Conservation (phyloP, 2,113 vertebrate genomes). For the Telmatochromis bifrenatus region DNA sequence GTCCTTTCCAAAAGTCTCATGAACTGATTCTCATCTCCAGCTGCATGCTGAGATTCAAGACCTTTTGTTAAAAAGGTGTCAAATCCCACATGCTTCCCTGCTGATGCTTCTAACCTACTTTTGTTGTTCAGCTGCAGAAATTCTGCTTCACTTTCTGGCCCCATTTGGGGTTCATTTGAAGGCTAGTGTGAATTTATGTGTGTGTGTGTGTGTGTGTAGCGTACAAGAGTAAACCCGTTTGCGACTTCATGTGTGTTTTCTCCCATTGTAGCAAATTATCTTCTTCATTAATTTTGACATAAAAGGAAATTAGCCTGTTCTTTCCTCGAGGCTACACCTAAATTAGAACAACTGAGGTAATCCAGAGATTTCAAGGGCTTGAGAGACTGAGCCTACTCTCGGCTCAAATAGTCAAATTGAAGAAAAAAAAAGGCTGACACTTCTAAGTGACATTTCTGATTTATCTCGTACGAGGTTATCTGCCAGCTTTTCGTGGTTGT, state of each 20-base stretch:
- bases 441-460: neutral
- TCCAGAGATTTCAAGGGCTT: conserved; percentile 52
- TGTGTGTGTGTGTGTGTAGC: neutral
- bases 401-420: neutral
- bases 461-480: conserved; percentile 35
- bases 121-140: conserved; percentile 18
- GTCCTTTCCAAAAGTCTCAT: neutral
- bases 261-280: conserved; percentile 55
- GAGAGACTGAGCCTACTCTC: conserved; percentile 16
- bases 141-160: conserved; percentile 17
- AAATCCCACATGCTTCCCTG: neutral
- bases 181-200: conserved; percentile 4
- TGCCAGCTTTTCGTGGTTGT: neutral
- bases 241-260: neutral
- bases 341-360: conserved; percentile 53
- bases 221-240: neutral
- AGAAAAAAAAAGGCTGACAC: neutral
- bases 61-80: neutral
- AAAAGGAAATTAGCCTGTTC: conserved; percentile 53
- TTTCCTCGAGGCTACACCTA: conserved; percentile 55
- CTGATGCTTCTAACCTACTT: conserved; percentile 47
- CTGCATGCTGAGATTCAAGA: neutral
- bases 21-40: neutral
- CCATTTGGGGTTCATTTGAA: conserved; percentile 47
- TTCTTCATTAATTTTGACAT: conserved; percentile 67